Evolutionary conservation across 1,140 invertebrate species (phyloP), one percentile per base, ranked within the genome.

Genomic region (Ladona fulva): DNA sequence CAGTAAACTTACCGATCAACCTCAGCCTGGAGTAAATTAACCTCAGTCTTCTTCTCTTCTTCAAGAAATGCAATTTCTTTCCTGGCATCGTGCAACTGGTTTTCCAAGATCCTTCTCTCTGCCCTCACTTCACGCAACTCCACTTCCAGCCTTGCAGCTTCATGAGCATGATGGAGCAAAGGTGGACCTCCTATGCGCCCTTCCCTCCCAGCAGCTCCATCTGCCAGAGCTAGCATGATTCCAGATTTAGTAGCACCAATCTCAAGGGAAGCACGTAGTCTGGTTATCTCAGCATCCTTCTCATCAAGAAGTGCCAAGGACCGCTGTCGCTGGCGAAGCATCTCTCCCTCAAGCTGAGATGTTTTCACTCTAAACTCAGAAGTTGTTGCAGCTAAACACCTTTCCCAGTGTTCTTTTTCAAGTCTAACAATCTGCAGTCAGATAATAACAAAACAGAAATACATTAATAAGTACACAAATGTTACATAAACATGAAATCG

Each of bases 121-220:
- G 91, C 92, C 78, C 93, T 86, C 10, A 95, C 85, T 66, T 88
- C 87, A 0, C 90, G 88, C 66, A 95, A 90, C 82, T 95, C 93
- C 12, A 95, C 90, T 80, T 95, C 93, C 82, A 91, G 91, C 10
- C 94, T 85, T 0, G 94, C 92, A 78, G 94, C 83, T 84, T 96
- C 94, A 83, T 96, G 93, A 74, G 90, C 91, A 83, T 95, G 95
- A 86, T 95, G 93, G 24, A 96, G 82, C 86, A 96, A 91, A 79
- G 92, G 91, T 14, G 90, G 90, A 81, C 87, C 90, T 80, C 79
- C 81, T 22, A 66, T 19, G 3, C 52, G 52, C 5, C 86, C 86
- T 79, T 81, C 83, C 8, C 79, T 66, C n/a, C 52, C 52, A 16
- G 52, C 14, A 66, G 5, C 14, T 66, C 52, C 52, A 6, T 66